Conservation (phyloP, 1,140 invertebrate species). For the Temnothorax longispinosus region DNA sequence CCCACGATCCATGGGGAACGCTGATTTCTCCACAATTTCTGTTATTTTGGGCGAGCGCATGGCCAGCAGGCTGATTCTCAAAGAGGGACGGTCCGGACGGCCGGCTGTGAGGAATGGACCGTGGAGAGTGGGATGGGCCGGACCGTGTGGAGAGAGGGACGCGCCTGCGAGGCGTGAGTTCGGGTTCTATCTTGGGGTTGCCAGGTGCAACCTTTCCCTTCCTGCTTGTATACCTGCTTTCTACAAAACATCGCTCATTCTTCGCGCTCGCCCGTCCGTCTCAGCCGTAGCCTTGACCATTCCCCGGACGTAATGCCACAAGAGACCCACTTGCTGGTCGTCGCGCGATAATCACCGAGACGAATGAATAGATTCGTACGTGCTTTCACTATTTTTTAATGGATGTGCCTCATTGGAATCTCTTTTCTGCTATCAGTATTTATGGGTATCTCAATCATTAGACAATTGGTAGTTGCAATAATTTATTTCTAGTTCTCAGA, state of each 20-base stretch:
- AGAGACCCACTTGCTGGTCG: slow-evolving; percentile 4
- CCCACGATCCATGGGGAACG: background rate
- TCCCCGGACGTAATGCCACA: background rate
- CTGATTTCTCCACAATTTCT: slow-evolving; percentile 66
- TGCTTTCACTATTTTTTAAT: slow-evolving; percentile 29
- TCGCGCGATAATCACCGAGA: slow-evolving; percentile 31
- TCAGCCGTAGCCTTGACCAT: slow-evolving; percentile 39
- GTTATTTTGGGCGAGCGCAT: slow-evolving; percentile 53
- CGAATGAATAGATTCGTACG: slow-evolving; percentile 19
- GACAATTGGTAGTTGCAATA: slow-evolving; percentile 5
- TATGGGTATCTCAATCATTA: background rate
- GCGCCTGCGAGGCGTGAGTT: slow-evolving; percentile 67
- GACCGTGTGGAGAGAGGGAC: background rate
- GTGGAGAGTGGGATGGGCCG: slow-evolving; percentile 13
- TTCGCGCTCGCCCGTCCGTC: slow-evolving; percentile 13
- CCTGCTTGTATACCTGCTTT: slow-evolving; percentile 60
- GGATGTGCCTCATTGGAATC: background rate
- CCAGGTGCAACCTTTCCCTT: slow-evolving; percentile 64
- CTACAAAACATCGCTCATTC: slow-evolving; percentile 54
- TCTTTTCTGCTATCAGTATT: slow-evolving; percentile 17
- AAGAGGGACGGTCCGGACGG: slow-evolving; percentile 16
- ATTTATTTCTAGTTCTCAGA: background rate
- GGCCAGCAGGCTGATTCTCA: slow-evolving; percentile 32
- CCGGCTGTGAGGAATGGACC: slow-evolving; percentile 61
- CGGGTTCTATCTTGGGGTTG: slow-evolving; percentile 20